These are phyloP conservation scores for Zosterops lateralis DNA, from an alignment of 2,113 vertebrate genomes.

Conservation along the genomic window DNA sequence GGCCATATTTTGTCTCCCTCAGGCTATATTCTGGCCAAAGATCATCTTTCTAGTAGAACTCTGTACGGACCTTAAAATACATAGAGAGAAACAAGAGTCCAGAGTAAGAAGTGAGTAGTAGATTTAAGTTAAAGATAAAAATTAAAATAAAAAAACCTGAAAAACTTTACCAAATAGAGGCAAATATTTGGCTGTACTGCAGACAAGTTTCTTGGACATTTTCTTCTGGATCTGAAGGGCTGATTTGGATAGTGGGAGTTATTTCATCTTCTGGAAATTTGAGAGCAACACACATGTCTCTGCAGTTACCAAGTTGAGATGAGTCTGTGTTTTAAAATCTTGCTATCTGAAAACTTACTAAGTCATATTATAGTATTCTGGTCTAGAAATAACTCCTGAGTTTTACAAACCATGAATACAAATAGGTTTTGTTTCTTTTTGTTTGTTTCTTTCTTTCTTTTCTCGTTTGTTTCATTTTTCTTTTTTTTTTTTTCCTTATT, in stretches of 20 bases:
- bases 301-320: background rate
- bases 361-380: background rate
- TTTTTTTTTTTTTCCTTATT: background rate
- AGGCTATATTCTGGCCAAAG: background rate
- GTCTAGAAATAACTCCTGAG: background rate
- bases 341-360: background rate
- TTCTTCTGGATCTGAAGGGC: background rate
- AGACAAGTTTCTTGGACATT: background rate
- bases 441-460: accelerated
- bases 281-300: background rate
- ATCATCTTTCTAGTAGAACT: background rate
- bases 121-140: background rate
- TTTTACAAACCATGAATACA: background rate
- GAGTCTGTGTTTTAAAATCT: background rate
- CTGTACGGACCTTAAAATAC: background rate
- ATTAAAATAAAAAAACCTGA: background rate
- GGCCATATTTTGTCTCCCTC: background rate
- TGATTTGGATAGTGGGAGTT: background rate
- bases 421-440: background rate
- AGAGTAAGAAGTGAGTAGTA: background rate
- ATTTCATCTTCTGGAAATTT: background rate
- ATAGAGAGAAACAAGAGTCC: background rate
- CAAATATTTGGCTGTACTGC: background rate
- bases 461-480: background rate
- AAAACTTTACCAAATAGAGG: background rate